Conservation (phyloP, 2,888 invertebrate genomes). For the Antheraea yamamai region DNA sequence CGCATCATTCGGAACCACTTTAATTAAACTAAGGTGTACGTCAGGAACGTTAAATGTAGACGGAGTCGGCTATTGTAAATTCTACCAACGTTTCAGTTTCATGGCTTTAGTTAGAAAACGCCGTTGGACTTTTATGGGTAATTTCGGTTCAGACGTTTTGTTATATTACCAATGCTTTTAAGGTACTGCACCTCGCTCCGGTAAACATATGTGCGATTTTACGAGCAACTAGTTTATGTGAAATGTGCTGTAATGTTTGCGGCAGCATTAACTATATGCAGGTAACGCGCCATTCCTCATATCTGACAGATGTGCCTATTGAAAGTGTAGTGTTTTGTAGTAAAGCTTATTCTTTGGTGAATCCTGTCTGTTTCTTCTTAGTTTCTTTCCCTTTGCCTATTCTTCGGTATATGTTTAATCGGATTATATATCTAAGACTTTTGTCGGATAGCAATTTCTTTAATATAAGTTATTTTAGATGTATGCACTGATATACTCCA, state of each 20-base stretch:
- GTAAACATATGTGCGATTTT: slow-evolving; percentile 80
- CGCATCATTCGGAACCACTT: slow-evolving; percentile 51
- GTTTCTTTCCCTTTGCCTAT: background rate
- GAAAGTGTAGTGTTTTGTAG: slow-evolving; percentile 28
- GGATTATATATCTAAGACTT: background rate
- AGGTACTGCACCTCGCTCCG: slow-evolving; percentile 77
- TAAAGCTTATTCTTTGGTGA: background rate
- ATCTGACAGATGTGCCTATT: slow-evolving; percentile 50
- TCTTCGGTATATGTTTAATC: background rate
- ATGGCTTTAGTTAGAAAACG: slow-evolving; percentile 82
- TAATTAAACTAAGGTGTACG: slow-evolving; percentile 79
- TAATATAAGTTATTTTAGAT: too few species aligned
- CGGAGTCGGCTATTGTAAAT: slow-evolving; percentile 77
- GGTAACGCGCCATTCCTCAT: slow-evolving; percentile 44
- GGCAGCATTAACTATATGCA: slow-evolving; percentile 55
- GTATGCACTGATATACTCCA: background rate
- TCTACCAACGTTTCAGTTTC: slow-evolving; percentile 79
- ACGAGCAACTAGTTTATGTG: slow-evolving; percentile 75
- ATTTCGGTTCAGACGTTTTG: slow-evolving; percentile 83
- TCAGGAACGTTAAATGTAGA: slow-evolving; percentile 78
- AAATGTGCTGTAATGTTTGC: slow-evolving; percentile 68
- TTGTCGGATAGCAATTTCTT: too few species aligned
- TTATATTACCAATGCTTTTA: slow-evolving; percentile 83
- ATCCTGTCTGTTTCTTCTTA: background rate
- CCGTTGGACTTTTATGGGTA: slow-evolving; percentile 81